Conservation (phyloP, 2,888 invertebrate genomes). For the Mongoloraphidia duomilia region DNA sequence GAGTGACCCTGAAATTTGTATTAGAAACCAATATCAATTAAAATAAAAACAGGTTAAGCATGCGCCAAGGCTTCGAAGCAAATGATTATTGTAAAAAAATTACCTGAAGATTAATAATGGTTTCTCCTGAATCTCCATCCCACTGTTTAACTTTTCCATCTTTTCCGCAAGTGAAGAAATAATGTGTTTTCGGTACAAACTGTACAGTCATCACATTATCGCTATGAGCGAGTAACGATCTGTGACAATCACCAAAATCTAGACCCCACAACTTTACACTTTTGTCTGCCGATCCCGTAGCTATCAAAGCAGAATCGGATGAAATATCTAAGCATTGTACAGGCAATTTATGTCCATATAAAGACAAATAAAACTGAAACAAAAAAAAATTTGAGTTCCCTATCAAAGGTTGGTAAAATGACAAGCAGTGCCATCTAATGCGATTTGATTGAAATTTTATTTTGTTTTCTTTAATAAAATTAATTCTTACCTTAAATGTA, state of each 20-base stretch:
- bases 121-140: constrained; percentile 87
- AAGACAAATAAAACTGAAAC: constrained; percentile 72
- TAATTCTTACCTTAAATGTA: constrained; percentile 63
- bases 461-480: not conserved
- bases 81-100: constrained; percentile 18
- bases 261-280: constrained; percentile 97
- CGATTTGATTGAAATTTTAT: not conserved
- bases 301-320: constrained; percentile 71
- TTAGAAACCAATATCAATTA: constrained; percentile 1
- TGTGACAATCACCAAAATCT: constrained; percentile 97
- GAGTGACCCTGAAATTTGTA: constrained; percentile 56
- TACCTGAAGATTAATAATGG: constrained; percentile 77
- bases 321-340: constrained; percentile 89
- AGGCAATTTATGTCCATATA: constrained; percentile 94
- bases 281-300: constrained; percentile 89
- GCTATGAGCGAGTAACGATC: constrained; percentile 90
- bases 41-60: not conserved
- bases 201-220: constrained; percentile 81
- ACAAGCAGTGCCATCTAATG: not conserved
- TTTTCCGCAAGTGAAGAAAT: constrained; percentile 85
- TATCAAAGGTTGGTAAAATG: too few relatives aligned
- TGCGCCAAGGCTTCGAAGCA: not conserved
- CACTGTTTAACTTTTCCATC: constrained; percentile 93
- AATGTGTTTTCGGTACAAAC: constrained; percentile 83
- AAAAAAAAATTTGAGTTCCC: constrained; percentile 7